Evolutionary conservation across 2,888 invertebrate genomes (phyloP).

Genomic region (Leptinotarsa tumamoca): DNA sequence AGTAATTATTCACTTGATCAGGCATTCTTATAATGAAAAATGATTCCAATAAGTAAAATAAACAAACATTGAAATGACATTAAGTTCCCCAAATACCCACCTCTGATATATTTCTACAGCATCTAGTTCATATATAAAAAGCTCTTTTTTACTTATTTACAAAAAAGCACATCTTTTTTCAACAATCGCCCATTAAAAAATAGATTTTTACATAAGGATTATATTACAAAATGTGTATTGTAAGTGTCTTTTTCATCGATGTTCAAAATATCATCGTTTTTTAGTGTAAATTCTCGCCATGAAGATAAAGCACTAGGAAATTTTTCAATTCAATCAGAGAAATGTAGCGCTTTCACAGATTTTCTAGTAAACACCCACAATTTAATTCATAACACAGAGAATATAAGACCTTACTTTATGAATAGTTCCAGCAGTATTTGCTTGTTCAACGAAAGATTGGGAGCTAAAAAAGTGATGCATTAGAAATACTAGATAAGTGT

Average conservation of each 20-base stretch:
- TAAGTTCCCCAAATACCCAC: background rate
- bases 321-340: conserved; percentile 31
- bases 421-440: background rate
- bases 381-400: conserved; percentile 36
- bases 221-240: conserved; percentile 39
- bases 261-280: background rate
- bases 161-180: conserved; percentile 51
- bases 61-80: background rate
- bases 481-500: too few relatives aligned
- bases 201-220: conserved; percentile 24
- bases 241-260: conserved; percentile 25
- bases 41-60: background rate
- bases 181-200: conserved; percentile 31
- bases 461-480: background rate
- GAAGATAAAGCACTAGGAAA: conserved; percentile 37
- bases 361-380: conserved; percentile 51
- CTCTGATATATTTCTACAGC: conserved; percentile 1
- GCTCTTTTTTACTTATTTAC: conserved; percentile 56
- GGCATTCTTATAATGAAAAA: background rate
- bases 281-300: conserved; percentile 5
- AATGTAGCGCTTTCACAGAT: conserved; percentile 51
- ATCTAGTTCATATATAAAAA: conserved; percentile 43
- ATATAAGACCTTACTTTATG: background rate
- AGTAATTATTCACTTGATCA: background rate
- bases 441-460: background rate